A percentile compares a stretch with the other conserved stretches of the same genome.
These are phyloP conservation scores for Fistularia commersonii DNA, from an alignment of 2,797 vertebrate genomes.

Conservation along the genomic window DNA sequence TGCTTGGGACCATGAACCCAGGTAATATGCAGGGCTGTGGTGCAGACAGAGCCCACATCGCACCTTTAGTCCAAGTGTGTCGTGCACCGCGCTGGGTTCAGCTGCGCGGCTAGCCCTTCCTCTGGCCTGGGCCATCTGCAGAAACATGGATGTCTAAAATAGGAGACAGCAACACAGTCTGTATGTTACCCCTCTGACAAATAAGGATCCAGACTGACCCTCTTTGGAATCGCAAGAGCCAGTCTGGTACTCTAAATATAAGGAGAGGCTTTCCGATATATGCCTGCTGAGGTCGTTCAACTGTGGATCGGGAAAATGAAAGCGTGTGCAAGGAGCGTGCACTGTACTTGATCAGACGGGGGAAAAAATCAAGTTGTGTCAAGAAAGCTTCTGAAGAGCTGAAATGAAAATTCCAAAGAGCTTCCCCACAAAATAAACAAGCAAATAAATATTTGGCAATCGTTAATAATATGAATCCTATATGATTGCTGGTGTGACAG, in stretches of 20 bases:
- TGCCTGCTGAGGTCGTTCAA: background rate
- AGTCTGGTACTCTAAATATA: conserved; percentile 1
- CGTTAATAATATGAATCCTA: no score
- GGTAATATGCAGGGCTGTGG: conserved; percentile 50
- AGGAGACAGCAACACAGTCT: conserved; percentile 70
- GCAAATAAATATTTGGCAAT: background rate
- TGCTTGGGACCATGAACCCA: conserved; percentile 46
- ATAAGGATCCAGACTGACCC: conserved; percentile 11
- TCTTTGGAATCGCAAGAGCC: conserved; percentile 1
- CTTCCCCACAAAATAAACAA: no score
- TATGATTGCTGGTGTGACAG: conserved; percentile 26
- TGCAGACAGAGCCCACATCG: conserved; percentile 66
- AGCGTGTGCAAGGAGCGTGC: conserved; percentile 5
- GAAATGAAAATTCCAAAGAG: no score
- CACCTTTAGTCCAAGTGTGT: conserved; percentile 92
- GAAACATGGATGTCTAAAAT: conserved; percentile 79
- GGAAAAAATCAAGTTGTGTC: conserved; percentile 7
- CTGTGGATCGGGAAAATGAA: background rate
- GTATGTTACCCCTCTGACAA: conserved; percentile 50
- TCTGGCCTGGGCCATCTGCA: conserved; percentile 86
- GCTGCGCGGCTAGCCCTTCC: conserved; percentile 90
- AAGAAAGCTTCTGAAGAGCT: no score
- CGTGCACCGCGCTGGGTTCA: conserved; percentile 83
- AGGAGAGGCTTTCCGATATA: background rate
- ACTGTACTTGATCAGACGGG: conserved; percentile 46